Conservation (phyloP, 1,140 invertebrate genomes). For the Drosophila asahinai region DNA sequence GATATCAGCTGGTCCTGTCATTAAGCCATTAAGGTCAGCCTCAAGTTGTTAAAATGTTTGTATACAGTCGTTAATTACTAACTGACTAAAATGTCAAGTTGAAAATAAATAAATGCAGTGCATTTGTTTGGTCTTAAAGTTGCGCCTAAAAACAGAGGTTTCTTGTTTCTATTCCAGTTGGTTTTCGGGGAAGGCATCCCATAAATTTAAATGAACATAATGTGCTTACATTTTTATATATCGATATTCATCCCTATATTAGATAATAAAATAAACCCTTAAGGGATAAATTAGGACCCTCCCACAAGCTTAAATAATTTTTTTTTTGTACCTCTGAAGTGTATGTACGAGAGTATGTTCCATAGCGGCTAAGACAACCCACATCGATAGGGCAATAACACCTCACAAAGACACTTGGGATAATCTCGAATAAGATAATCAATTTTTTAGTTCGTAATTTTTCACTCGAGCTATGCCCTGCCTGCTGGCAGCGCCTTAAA, state of each 20-base stretch:
- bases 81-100: neutral
- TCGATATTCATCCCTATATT: too few relatives aligned
- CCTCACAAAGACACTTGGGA: constrained; percentile 46
- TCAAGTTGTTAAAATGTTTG: constrained; percentile 7
- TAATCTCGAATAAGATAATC: constrained; percentile 57
- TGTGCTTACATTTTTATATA: too few relatives aligned
- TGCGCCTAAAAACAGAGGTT: too few relatives aligned
- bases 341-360: constrained; percentile 12
- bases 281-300: neutral
- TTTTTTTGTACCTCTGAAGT: neutral
- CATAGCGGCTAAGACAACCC: constrained; percentile 46
- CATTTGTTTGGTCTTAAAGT: too few relatives aligned
- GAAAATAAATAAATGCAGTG: neutral
- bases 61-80: neutral
- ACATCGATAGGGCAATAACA: constrained; percentile 54
- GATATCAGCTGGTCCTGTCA: constrained; percentile 51
- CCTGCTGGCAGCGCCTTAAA: constrained; percentile 49
- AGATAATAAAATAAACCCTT: neutral
- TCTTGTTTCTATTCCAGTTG: too few relatives aligned
- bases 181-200: too few relatives aligned
- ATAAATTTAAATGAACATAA: too few relatives aligned
- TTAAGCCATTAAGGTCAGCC: constrained; percentile 46
- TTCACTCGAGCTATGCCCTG: constrained; percentile 28
- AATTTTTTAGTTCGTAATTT: constrained; percentile 57
- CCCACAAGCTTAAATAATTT: neutral